Conservation (phyloP, 2,888 invertebrate genomes). For the Dusona sp. region DNA sequence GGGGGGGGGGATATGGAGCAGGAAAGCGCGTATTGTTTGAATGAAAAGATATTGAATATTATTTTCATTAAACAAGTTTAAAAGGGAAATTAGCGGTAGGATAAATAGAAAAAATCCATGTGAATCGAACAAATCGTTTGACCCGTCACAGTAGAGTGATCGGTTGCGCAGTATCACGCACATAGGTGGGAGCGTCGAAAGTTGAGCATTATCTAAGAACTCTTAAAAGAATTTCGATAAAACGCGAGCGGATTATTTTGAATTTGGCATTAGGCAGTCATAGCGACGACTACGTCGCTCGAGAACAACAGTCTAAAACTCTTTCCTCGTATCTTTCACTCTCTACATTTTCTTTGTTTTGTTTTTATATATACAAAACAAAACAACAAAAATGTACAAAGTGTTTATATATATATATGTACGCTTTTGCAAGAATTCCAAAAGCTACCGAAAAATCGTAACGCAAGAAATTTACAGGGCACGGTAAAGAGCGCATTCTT, state of each 20-base stretch:
- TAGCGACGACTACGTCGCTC: slow-evolving; percentile 73
- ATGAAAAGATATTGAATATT: slow-evolving; percentile 20
- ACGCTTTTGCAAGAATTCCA: slow-evolving; percentile 29
- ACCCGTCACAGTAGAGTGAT: not conserved
- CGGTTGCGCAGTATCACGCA: not conserved
- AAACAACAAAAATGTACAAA: too few species aligned
- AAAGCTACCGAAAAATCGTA: slow-evolving; percentile 37
- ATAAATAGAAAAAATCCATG: not conserved
- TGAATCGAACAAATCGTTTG: not conserved
- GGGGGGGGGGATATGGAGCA: not conserved
- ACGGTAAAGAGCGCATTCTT: slow-evolving; percentile 5
- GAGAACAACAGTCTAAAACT: slow-evolving; percentile 52
- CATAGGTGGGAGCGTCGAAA: not conserved
- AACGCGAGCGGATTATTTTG: slow-evolving; percentile 64
- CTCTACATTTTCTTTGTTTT: slow-evolving; percentile 25
- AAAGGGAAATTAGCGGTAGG: not conserved
- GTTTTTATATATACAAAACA: too few species aligned
- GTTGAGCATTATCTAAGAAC: slow-evolving; percentile 25
- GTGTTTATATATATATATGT: too few species aligned
- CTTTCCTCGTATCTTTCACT: slow-evolving; percentile 34
- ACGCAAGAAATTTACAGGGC: not conserved
- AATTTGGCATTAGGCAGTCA: slow-evolving; percentile 84
- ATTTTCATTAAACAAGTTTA: not conserved
- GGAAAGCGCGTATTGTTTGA: not conserved
- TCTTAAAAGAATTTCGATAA: slow-evolving; percentile 29